phyloP scores from a whole-genome alignment of 2,888 invertebrate species.

The Polymixis flavicincta region DNA sequence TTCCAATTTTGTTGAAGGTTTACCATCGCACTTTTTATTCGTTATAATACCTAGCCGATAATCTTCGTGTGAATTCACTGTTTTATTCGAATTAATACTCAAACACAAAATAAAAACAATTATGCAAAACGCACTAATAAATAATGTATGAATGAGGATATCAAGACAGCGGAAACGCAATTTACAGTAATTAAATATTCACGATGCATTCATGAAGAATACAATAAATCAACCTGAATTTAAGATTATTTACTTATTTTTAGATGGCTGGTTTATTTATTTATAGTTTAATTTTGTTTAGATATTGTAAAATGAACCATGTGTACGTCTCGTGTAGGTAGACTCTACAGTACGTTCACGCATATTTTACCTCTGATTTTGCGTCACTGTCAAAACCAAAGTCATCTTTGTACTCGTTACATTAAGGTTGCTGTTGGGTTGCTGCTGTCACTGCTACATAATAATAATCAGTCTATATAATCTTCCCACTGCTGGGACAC shows the following conservation, averaged over 20 bases:
- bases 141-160: constrained; percentile 29
- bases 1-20: not conserved
- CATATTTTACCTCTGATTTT: no score
- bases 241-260: not conserved
- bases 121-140: not conserved
- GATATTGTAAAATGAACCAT: not conserved
- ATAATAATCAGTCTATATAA: no score
- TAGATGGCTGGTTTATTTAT: constrained; percentile 3
- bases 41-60: not conserved
- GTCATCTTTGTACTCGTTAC: no score
- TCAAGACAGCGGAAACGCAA: constrained; percentile 27
- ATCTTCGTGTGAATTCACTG: not conserved
- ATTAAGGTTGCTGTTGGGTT: no score
- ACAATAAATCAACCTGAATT: not conserved
- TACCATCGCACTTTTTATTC: not conserved
- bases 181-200: constrained; percentile 23
- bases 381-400: no score
- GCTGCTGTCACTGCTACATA: no score
- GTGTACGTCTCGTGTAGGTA: not conserved
- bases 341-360: not conserved
- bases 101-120: not conserved
- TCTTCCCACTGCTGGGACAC: no score
- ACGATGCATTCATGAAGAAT: constrained; percentile 16
- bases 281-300: not conserved
- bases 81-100: not conserved